These are phyloP conservation scores for Lepidotrigona ventralis DNA, from an alignment of 1,140 invertebrate species.

Conservation along the genomic window DNA sequence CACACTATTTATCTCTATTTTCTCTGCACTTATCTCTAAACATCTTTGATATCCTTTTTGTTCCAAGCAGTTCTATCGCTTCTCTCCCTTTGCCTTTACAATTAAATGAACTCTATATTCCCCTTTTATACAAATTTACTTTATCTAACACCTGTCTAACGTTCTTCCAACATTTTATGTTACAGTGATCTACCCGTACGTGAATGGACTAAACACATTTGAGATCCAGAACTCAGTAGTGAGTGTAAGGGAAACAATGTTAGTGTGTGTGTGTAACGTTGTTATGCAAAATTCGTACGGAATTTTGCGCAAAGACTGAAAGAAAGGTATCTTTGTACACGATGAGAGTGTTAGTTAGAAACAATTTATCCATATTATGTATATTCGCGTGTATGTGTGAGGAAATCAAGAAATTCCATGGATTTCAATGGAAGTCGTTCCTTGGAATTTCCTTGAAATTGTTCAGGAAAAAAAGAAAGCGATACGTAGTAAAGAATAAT, in stretches of 20 bases:
- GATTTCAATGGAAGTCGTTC: background rate
- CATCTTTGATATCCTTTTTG: too few species aligned
- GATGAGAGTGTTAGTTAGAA: background rate
- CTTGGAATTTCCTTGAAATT: background rate
- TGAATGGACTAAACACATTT: background rate
- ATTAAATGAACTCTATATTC: background rate
- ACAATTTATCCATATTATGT: background rate
- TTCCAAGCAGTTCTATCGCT: background rate
- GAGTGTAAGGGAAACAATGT: background rate
- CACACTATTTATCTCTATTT: too few species aligned
- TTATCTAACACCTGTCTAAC: too few species aligned
- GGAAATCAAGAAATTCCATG: background rate
- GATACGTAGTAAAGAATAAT: background rate
- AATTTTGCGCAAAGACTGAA: background rate
- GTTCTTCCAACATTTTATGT: conserved; percentile 15
- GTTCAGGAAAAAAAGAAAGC: conserved; percentile 20
- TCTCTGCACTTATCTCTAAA: too few species aligned
- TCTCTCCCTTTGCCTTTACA: background rate
- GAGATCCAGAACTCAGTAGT: background rate
- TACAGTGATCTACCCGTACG: conserved; percentile 62
- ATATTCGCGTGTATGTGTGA: background rate
- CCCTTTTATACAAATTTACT: background rate
- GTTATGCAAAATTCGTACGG: background rate
- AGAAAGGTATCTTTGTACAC: background rate
- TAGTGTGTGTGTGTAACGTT: background rate